A percentile compares a stretch with the other conserved stretches of the same genome.
These are phyloP conservation scores for Acleris holmiana DNA, from an alignment of 2,888 invertebrate genomes.

Conservation along the genomic window DNA sequence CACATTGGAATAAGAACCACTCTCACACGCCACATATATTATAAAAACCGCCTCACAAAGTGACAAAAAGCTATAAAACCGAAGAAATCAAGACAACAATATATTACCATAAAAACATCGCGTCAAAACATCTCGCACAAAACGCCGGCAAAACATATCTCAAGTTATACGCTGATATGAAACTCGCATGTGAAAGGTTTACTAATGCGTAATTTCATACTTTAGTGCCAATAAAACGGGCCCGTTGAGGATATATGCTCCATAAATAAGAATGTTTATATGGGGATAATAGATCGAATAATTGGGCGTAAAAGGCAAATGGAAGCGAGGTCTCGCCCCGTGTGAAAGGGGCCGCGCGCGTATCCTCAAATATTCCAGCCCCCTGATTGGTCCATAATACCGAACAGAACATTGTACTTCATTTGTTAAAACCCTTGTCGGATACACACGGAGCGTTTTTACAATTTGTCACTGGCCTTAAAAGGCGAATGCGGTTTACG, in stretches of 20 bases:
- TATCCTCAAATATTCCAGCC: conserved; percentile 41
- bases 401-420: conserved; percentile 55
- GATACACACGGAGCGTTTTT: conserved; percentile 31
- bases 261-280: conserved; percentile 76
- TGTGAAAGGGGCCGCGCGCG: conserved; percentile 51
- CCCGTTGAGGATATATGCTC: conserved; percentile 61
- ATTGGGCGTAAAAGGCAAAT: conserved; percentile 73
- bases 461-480: conserved; percentile 12
- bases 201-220: conserved; percentile 78
- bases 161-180: conserved; percentile 72
- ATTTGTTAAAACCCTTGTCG: conserved; percentile 37
- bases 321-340: conserved; percentile 51
- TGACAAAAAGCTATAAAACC: conserved; percentile 69
- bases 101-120: conserved; percentile 73
- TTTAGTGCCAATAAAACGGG: conserved; percentile 77
- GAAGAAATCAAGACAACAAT: conserved; percentile 61
- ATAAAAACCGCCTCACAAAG: conserved; percentile 55
- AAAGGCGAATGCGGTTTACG: conserved; percentile 13
- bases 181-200: conserved; percentile 71
- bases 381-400: conserved; percentile 57
- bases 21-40: conserved; percentile 30
- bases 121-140: conserved; percentile 62
- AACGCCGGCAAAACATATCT: conserved; percentile 69
- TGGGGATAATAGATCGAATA: conserved; percentile 73
- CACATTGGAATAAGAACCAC: conserved; percentile 29